A percentile compares a stretch with the other conserved stretches of the same genome.
Evolutionary conservation across 2,888 invertebrate genomes (phyloP).

Genomic region (Drosophila ustulata): DNA sequence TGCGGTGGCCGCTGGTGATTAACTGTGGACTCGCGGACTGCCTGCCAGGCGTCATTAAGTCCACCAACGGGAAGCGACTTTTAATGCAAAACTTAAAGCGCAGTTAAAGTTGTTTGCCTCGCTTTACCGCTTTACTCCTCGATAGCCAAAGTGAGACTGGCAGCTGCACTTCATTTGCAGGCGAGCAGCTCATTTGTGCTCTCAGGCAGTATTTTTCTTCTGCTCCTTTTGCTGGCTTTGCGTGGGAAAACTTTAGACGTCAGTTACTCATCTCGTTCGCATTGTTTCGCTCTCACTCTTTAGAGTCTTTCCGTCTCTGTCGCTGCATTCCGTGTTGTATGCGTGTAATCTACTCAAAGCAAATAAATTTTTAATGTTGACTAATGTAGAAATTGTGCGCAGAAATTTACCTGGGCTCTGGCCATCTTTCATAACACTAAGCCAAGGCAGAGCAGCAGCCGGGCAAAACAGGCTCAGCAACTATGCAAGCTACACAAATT

Average conservation of each 20-base stretch:
- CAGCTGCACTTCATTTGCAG: slow-evolving; percentile 77
- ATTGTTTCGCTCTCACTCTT: neutral
- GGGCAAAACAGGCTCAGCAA: slow-evolving; percentile 50
- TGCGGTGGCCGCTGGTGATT: slow-evolving; percentile 55
- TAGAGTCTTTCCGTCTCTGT: neutral
- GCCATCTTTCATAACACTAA: slow-evolving; percentile 32
- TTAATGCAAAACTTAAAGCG: slow-evolving; percentile 66
- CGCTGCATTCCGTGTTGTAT: slow-evolving; percentile 35
- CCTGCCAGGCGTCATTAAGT: slow-evolving; percentile 51
- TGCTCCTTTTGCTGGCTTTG: slow-evolving; percentile 15
- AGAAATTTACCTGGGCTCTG: slow-evolving; percentile 62
- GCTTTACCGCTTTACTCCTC: slow-evolving; percentile 4
- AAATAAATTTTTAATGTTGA: slow-evolving; percentile 78
- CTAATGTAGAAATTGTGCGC: slow-evolving; percentile 72
- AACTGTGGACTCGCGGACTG: slow-evolving; percentile 41
- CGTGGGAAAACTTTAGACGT: slow-evolving; percentile 51
- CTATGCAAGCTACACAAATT: slow-evolving; percentile 52
- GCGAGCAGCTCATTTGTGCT: slow-evolving; percentile 71
- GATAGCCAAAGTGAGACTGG: slow-evolving; percentile 60
- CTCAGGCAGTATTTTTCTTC: slow-evolving; percentile 19
- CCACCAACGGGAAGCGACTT: slow-evolving; percentile 22
- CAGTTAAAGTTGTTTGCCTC: slow-evolving; percentile 63
- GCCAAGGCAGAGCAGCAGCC: slow-evolving; percentile 12
- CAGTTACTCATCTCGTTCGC: slow-evolving; percentile 25
- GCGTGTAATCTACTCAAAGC: slow-evolving; percentile 75